Evolutionary conservation across 2,888 invertebrate species (phyloP).

Genomic region (Eupithecia subfuscata): DNA sequence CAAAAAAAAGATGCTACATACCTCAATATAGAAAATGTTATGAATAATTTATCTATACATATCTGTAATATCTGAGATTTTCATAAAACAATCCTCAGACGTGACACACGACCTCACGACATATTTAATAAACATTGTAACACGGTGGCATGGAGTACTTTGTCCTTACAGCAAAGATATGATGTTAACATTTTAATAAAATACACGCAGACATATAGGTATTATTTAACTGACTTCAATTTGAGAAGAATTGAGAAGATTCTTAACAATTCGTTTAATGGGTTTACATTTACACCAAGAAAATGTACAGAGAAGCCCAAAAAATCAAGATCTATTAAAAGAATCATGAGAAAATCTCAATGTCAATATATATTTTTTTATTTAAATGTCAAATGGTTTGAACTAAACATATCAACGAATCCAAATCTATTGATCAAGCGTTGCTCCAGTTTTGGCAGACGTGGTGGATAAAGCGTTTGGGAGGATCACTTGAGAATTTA

Average conservation of each 20-base stretch:
- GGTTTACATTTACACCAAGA: neutral
- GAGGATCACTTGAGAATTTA: conserved; percentile 2
- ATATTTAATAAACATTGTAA: neutral
- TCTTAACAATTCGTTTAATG: neutral
- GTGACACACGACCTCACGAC: conserved; percentile 48
- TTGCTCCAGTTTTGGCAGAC: neutral
- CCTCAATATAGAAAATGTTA: conserved; percentile 13
- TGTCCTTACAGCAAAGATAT: neutral
- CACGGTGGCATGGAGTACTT: neutral
- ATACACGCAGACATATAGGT: too few species aligned
- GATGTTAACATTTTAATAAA: neutral
- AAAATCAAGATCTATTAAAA: neutral
- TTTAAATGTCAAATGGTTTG: neutral
- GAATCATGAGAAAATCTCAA: neutral
- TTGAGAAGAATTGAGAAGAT: neutral
- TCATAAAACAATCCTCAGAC: conserved; percentile 41
- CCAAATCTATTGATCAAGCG: neutral
- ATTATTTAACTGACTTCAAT: neutral
- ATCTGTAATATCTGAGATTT: neutral
- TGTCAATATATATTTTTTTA: neutral
- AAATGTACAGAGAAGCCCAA: neutral
- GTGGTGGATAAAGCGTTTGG: neutral
- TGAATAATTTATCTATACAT: conserved; percentile 10
- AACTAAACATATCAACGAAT: neutral
- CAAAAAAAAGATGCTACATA: neutral